Conservation (phyloP, 2,113 vertebrate species). For the Heloderma charlesbogerti region DNA sequence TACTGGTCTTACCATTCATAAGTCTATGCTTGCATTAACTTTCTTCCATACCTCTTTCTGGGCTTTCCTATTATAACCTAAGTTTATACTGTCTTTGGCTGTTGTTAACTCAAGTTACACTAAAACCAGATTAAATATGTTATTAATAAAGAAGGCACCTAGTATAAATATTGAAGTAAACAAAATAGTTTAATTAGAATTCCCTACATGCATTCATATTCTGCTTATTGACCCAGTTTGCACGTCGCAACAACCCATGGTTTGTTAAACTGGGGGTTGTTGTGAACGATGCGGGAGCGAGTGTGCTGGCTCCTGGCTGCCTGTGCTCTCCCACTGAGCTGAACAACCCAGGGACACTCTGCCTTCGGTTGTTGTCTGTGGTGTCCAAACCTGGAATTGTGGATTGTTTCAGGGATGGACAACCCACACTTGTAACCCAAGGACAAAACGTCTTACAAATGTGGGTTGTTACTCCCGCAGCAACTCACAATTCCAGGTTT, state of each 20-base stretch:
- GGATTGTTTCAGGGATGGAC: no score
- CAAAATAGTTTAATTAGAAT: background rate
- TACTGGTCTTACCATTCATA: conserved; percentile 17
- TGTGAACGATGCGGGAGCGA: no score
- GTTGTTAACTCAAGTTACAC: background rate
- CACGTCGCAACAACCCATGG: background rate
- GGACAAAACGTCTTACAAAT: no score
- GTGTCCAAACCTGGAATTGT: no score
- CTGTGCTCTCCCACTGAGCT: no score
- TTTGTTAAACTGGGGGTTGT: no score
- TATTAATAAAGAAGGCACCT: background rate
- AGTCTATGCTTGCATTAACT: background rate
- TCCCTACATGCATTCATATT: background rate
- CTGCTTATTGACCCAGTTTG: background rate
- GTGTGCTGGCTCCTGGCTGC: no score
- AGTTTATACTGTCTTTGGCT: background rate
- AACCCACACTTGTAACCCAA: no score
- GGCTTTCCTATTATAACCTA: background rate
- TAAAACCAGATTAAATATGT: background rate
- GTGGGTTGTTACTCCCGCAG: no score
- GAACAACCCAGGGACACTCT: no score
- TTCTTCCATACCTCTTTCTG: background rate
- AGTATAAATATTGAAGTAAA: background rate
- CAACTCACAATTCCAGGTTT: no score
- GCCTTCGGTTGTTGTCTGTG: no score